Evolutionary conservation across 2,113 vertebrate genomes (phyloP).

Genomic region (Syngnathus floridae): DNA sequence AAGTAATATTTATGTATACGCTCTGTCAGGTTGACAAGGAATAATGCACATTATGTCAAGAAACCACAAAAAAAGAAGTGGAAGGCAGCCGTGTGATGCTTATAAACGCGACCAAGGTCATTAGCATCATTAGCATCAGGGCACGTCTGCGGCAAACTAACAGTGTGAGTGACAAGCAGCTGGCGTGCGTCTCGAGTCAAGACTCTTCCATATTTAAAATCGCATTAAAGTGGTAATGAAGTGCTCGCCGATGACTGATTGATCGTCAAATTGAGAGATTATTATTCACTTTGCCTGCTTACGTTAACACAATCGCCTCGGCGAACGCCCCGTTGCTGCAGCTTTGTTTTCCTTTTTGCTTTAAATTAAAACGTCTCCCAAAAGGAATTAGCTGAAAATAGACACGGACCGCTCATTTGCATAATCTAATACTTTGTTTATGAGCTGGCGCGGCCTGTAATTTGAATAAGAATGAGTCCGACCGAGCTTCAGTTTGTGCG

Average conservation of each 20-base stretch:
- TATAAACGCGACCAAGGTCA: slow-evolving; percentile 1
- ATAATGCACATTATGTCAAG: neutral
- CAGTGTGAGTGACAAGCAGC: slow-evolving; percentile 54
- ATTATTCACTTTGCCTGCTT: slow-evolving; percentile 63
- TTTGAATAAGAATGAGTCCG: slow-evolving; percentile 65
- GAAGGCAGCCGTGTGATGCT: neutral
- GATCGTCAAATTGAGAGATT: slow-evolving; percentile 61
- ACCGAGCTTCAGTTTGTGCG: slow-evolving; percentile 41
- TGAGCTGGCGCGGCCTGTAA: slow-evolving; percentile 47
- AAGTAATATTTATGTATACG: neutral
- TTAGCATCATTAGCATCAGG: slow-evolving; percentile 4
- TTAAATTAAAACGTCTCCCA: slow-evolving; percentile 72
- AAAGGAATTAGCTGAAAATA: slow-evolving; percentile 69
- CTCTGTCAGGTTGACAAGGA: neutral
- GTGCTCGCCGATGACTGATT: slow-evolving; percentile 64
- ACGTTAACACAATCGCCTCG: slow-evolving; percentile 69
- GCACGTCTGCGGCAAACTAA: neutral
- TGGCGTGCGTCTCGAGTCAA: slow-evolving; percentile 37
- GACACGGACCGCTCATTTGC: slow-evolving; percentile 70
- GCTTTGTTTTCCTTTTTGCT: slow-evolving; percentile 70
- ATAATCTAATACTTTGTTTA: slow-evolving; percentile 74
- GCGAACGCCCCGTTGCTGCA: slow-evolving; percentile 65
- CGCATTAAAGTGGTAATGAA: slow-evolving; percentile 67
- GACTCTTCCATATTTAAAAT: slow-evolving; percentile 60
- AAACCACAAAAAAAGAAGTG: neutral